Conservation (phyloP, 2,113 vertebrate genomes). For the Pteruthius melanotis region DNA sequence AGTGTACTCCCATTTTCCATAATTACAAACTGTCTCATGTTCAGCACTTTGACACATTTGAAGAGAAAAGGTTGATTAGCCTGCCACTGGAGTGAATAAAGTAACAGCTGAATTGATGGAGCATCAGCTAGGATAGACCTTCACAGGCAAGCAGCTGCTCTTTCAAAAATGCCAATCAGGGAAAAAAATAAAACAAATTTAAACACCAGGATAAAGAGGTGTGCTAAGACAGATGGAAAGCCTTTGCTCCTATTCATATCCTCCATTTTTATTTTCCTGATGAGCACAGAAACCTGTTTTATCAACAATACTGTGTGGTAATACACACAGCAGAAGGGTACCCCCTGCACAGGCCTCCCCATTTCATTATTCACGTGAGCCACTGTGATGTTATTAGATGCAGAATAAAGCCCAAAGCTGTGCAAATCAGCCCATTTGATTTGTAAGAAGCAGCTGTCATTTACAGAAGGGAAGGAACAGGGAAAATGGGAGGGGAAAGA, state of each 20-base stretch:
- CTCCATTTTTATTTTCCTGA: neutral
- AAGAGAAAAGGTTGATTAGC: slow-evolving; percentile 39
- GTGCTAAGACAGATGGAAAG: slow-evolving; percentile 18
- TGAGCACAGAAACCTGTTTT: neutral
- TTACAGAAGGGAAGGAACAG: neutral
- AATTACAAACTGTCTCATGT: slow-evolving; percentile 15
- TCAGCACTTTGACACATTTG: slow-evolving; percentile 1
- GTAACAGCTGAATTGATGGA: neutral
- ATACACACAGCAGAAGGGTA: neutral
- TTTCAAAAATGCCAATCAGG: neutral
- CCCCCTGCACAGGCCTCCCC: neutral
- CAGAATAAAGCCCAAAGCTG: neutral
- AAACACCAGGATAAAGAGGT: neutral
- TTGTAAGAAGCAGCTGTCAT: neutral
- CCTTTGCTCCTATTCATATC: neutral
- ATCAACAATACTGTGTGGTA: neutral
- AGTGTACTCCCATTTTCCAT: slow-evolving; percentile 7
- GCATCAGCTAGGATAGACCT: neutral
- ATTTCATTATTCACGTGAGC: neutral
- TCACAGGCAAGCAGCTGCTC: slow-evolving; percentile 22
- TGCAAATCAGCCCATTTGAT: neutral
- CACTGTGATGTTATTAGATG: neutral
- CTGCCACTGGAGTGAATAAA: neutral
- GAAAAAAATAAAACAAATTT: neutral
- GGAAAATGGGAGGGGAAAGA: neutral